phyloP scores from a whole-genome alignment of 1,140 invertebrate species.

The Ridgeia piscesae region DNA sequence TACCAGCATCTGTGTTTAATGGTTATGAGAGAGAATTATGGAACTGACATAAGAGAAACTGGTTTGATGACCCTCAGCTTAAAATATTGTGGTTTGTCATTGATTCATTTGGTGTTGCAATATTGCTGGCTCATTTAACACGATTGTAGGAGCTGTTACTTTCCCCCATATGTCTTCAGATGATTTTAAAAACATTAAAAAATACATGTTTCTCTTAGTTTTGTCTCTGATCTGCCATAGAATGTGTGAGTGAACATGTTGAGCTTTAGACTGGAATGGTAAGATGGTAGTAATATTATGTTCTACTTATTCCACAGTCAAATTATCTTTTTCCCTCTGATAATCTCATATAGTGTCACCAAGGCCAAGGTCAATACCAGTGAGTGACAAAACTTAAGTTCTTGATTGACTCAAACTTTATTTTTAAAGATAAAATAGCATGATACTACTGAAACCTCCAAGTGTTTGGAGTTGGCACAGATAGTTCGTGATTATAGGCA shows the following conservation, averaged over 20 bases:
- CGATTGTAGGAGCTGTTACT: neutral
- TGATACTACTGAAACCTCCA: neutral
- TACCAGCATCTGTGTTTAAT: neutral
- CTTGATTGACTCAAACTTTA: neutral
- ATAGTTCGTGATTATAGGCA: neutral
- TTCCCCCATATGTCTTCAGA: neutral
- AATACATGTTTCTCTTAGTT: neutral
- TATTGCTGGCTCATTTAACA: neutral
- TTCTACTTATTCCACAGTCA: too few relatives aligned
- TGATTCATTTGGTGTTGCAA: neutral
- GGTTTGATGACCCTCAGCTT: too few relatives aligned
- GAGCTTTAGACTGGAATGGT: too few relatives aligned
- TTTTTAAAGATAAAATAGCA: neutral
- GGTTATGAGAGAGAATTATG: too few relatives aligned
- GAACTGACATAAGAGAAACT: neutral
- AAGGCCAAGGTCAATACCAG: too few relatives aligned
- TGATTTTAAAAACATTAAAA: neutral
- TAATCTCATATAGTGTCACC: too few relatives aligned
- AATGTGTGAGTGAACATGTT: too few relatives aligned
- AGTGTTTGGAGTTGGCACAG: neutral
- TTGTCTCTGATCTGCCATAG: neutral
- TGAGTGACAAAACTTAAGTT: too few relatives aligned
- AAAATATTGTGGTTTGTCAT: neutral
- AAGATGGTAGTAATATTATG: too few relatives aligned
- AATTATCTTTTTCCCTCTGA: too few relatives aligned